Evolutionary conservation across 2,113 vertebrate genomes (phyloP).

Genomic region (Catharus fuscescens): DNA sequence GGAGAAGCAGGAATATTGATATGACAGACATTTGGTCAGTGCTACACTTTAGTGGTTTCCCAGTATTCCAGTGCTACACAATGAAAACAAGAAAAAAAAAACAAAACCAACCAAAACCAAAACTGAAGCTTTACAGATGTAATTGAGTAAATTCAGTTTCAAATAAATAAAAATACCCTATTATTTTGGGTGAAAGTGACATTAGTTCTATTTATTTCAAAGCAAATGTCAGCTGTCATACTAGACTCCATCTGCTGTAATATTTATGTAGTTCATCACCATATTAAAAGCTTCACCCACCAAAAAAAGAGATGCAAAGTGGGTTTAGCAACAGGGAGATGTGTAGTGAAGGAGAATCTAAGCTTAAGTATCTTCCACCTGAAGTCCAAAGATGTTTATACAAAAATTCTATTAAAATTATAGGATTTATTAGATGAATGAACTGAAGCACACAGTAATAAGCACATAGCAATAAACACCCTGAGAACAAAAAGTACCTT

Average conservation of each 20-base stretch:
- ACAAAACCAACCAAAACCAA: background rate
- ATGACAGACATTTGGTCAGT: conserved; percentile 49
- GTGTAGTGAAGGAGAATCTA: conserved; percentile 51
- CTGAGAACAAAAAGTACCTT: background rate
- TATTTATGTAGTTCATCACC: conserved; percentile 41
- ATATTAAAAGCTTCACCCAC: conserved; percentile 66
- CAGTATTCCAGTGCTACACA: conserved; percentile 65
- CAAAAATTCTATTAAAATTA: background rate
- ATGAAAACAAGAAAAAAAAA: conserved; percentile 32
- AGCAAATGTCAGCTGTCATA: conserved; percentile 76
- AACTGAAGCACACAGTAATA: background rate
- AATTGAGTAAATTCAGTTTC: background rate
- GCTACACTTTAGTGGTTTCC: conserved; percentile 24
- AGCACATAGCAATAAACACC: background rate
- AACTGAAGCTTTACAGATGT: conserved; percentile 13
- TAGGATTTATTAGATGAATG: conserved; percentile 5
- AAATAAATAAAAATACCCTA: background rate
- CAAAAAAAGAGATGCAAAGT: conserved; percentile 71
- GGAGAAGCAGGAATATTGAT: conserved; percentile 69
- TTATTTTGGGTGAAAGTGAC: conserved; percentile 41
- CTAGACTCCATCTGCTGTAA: conserved; percentile 72
- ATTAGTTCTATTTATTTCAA: conserved; percentile 45
- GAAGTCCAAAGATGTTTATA: conserved; percentile 11
- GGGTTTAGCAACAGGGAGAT: conserved; percentile 81
- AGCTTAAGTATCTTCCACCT: background rate